Evolutionary conservation across 2,113 vertebrate genomes (phyloP).

Genomic region (Thermophis baileyi): DNA sequence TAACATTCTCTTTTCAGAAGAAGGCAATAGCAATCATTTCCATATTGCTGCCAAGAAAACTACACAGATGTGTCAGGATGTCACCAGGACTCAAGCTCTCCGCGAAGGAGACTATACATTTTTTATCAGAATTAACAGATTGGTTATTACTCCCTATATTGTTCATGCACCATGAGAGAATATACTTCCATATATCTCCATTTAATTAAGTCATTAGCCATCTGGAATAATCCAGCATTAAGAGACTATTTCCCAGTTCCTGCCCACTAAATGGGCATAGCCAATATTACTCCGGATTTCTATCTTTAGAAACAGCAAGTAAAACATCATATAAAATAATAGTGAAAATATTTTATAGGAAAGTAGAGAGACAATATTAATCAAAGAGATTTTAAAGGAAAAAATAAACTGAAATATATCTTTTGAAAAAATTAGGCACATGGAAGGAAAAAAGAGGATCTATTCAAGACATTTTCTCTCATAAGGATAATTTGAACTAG

Average conservation of each 20-base stretch:
- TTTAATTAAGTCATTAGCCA: slow-evolving; percentile 27
- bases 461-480: not conserved
- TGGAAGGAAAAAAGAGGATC: not conserved
- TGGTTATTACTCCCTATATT: slow-evolving; percentile 18
- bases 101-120: not conserved
- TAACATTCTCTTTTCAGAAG: slow-evolving; percentile 30
- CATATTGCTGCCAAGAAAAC: not conserved
- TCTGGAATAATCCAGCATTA: slow-evolving; percentile 21
- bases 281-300: not conserved
- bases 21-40: not conserved
- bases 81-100: not conserved
- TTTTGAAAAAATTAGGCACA: not conserved
- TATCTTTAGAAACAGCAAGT: not conserved
- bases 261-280: slow-evolving; percentile 7
- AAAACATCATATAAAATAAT: not conserved
- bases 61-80: not conserved
- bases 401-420: not conserved
- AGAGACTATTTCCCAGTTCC: not conserved
- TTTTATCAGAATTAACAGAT: slow-evolving; percentile 30
- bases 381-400: not conserved
- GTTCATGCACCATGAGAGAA: slow-evolving; percentile 18
- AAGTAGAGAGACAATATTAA: not conserved
- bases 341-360: not conserved
- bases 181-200: slow-evolving; percentile 31
- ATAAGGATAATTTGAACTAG: not conserved